Conservation (phyloP, 2,888 invertebrate genomes). For the Pseudoips prasinana region DNA sequence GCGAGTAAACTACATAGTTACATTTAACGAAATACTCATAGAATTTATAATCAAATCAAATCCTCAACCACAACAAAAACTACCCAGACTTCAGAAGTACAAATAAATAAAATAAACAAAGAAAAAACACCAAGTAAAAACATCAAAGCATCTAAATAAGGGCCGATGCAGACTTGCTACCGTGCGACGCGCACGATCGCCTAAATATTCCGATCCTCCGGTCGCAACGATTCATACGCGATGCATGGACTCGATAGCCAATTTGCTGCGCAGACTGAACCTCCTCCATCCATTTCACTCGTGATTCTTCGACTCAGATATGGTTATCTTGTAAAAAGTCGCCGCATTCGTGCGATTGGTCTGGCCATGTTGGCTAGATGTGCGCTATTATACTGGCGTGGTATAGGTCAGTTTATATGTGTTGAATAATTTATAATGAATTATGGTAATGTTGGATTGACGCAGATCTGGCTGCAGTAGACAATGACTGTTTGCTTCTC, state of each 20-base stretch:
- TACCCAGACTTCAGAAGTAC: too few relatives aligned
- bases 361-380: too few relatives aligned
- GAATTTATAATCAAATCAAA: too few relatives aligned
- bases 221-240: constrained; percentile 51
- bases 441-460: constrained; percentile 47
- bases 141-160: constrained; percentile 57
- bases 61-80: too few relatives aligned
- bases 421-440: constrained; percentile 54
- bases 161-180: constrained; percentile 48
- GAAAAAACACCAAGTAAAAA: constrained; percentile 20
- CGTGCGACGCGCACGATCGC: constrained; percentile 52
- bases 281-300: constrained; percentile 32
- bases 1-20: too few relatives aligned
- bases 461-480: constrained; percentile 26
- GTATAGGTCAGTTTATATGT: constrained; percentile 46
- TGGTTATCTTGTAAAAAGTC: constrained; percentile 67
- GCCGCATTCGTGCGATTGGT: constrained; percentile 13
- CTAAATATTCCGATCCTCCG: constrained; percentile 56
- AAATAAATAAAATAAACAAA: constrained; percentile 13
- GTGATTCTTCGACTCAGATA: constrained; percentile 64
- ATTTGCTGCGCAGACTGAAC: constrained; percentile 51
- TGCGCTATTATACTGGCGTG: constrained; percentile 19
- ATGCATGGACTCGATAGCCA: constrained; percentile 70
- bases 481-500: constrained; percentile 7
- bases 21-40: too few relatives aligned